A percentile compares a stretch with the other conserved stretches of the same genome.
Evolutionary conservation across 2,113 vertebrate species (phyloP).

Genomic region (Rafetus swinhoei): DNA sequence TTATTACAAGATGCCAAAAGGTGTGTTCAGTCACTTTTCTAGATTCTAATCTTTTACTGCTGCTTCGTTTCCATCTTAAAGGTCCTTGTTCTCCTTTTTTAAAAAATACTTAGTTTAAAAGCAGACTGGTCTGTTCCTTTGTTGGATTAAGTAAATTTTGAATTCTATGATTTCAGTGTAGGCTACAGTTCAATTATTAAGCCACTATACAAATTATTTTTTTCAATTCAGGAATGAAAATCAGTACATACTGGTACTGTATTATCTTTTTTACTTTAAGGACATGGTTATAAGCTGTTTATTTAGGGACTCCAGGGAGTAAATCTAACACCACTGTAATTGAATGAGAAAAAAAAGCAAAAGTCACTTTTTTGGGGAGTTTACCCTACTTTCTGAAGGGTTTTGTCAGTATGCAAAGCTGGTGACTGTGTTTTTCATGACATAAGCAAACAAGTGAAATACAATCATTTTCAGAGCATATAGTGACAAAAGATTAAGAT

Average conservation of each 20-base stretch:
- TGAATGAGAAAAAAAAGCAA: slow-evolving; percentile 20
- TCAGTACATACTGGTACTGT: background rate
- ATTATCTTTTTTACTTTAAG: background rate
- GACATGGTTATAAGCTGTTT: background rate
- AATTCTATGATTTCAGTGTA: background rate
- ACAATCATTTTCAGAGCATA: slow-evolving; percentile 15
- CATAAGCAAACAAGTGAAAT: slow-evolving; percentile 8
- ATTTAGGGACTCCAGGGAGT: slow-evolving; percentile 43
- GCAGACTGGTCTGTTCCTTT: background rate
- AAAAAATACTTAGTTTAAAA: background rate
- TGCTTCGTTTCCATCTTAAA: background rate
- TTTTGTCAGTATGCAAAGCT: slow-evolving; percentile 57
- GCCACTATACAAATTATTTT: background rate
- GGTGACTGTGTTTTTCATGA: slow-evolving; percentile 33
- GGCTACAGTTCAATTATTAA: background rate
- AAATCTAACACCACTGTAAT: slow-evolving; percentile 42
- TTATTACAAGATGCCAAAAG: background rate
- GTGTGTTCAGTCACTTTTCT: background rate
- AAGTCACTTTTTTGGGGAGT: slow-evolving; percentile 3
- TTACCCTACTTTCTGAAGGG: slow-evolving; percentile 53
- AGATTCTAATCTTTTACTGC: background rate
- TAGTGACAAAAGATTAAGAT: slow-evolving; percentile 38
- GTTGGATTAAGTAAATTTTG: background rate
- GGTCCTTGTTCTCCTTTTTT: background rate
- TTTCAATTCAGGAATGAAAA: slow-evolving; percentile 28